Base-by-base conservation (phyloP, 2,797 vertebrate species). In the Neolamprologus multifasciatus region DNA sequence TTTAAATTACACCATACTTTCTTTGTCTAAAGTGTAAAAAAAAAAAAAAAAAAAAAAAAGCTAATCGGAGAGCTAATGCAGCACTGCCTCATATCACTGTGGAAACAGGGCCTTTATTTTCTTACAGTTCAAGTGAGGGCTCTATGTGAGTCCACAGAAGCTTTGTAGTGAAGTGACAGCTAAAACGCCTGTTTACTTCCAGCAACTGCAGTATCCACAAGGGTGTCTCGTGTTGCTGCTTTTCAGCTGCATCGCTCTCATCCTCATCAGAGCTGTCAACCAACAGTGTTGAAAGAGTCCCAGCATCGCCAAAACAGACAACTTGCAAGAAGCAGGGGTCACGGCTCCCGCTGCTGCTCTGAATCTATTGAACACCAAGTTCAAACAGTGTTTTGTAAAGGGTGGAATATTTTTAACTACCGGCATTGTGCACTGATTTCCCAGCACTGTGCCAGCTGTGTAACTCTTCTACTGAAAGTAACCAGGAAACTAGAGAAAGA, bases 381-480 rank as follows among this genome's bases (percentile, higher is more conserved):
- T 90, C 17, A 76, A 86, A 86, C 52, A 64, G 31, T 77, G 51
- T 81, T 89, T 82, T 84, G 79, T 83, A 71, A 80, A 79, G 36
- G 59, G 38, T 84, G 78, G 84, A 64, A 62, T 85, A 51, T 82
- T 87, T 91, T 87, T 87, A 79, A 81, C 85, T 90, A 76, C 33
- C 40, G 45, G 36, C 29, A 64, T 78, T 87, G 26, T 76, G 51
- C 6, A 14, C 64, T 62, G 26, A 80, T 84, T 76, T 19, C 77
- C 16, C 36, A 62, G 82, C 45, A 11, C 45, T 74, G 43, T 50
- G 3, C 62, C 48, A 86, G 81, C 38, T 51, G 51, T 77, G 54
- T 26, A 79, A 40, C 77, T 52, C 52, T 82, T 50, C 36, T 77
- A 33, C 43, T 84, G 31, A 82, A 71, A 82, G 29, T n/a, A 26